Evolutionary conservation across 1,140 invertebrate species (phyloP).

Genomic region (Sitophilus oryzae): DNA sequence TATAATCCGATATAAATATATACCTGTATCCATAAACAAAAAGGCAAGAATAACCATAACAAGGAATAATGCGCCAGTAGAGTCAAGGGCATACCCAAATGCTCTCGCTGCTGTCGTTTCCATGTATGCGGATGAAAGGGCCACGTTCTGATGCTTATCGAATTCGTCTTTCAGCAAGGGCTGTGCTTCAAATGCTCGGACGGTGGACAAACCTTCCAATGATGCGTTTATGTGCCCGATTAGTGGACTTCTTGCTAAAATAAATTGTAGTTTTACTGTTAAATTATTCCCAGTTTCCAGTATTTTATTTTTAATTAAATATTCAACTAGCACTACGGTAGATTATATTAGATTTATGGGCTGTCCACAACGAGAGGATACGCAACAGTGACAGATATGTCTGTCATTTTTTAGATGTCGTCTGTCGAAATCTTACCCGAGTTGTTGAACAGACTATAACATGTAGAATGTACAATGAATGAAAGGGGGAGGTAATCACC

Average conservation of each 20-base stretch:
- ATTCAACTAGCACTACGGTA: background rate
- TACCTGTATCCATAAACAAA: conserved; percentile 41
- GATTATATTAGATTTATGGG: too few relatives aligned
- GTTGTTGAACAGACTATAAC: too few relatives aligned
- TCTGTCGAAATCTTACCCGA: too few relatives aligned
- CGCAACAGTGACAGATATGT: too few relatives aligned
- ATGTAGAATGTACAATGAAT: too few relatives aligned
- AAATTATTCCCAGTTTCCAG: too few relatives aligned
- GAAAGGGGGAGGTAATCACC: too few relatives aligned
- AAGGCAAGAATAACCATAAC: conserved; percentile 55
- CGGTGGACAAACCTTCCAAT: conserved; percentile 45
- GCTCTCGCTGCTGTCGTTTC: conserved; percentile 54
- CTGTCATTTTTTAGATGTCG: too few relatives aligned
- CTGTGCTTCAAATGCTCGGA: conserved; percentile 75
- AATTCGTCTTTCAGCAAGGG: conserved; percentile 71
- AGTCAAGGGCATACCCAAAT: conserved; percentile 56
- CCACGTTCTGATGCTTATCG: conserved; percentile 68
- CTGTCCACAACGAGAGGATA: too few relatives aligned
- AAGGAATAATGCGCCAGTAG: conserved; percentile 67
- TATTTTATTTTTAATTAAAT: background rate
- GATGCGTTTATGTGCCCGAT: conserved; percentile 48
- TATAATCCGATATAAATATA: too few relatives aligned
- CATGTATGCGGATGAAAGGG: conserved; percentile 59
- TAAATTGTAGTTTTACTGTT: too few relatives aligned
- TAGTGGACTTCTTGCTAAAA: conserved; percentile 48